Evolutionary conservation across 2,113 vertebrate species (phyloP), one percentile per base, ranked within the genome.

Genomic region (rat (Rattus norvegicus)): DNA sequence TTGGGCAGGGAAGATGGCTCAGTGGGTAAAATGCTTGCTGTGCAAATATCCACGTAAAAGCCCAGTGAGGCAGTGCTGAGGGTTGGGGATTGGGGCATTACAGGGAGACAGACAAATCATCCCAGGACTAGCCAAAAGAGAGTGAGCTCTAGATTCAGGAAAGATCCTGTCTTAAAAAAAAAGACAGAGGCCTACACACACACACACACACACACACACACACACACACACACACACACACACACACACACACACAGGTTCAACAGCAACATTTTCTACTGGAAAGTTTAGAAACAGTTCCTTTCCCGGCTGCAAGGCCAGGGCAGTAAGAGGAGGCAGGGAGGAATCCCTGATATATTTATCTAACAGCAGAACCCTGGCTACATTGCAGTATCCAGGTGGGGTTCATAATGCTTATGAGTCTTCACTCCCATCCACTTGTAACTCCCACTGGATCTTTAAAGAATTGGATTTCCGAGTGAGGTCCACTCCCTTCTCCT

Each of bases 401-500:
- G 52, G 43, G 24, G 76, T 97, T 65, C 24, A 39, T 79, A 92
- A 47, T 75, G 59, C 80, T 92, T 87, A 92, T 24, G 69, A 91
- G 72, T 52, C 52, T 56, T 92, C 85, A 75, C 49, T 86, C 47
- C 52, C 83, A 13, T 90, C 81, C 91, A 87, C 33, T 36, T 65
- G 56, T 88, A 88, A 91, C 87, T 69, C n/a, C 90, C 39, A 65
- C 5, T 92, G 83, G 39, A 69, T 81, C 16, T 86, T 88, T 69
- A 65, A 96, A 95, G 47, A 84, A 84, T 24, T 92, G 22, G 17
- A 70, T 92, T 92, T 97, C 76, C 36, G 52, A 47, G 13, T 88
- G 56, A 95, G 75, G 92, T 80, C 88, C 70, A 80, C 39, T 94
- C 24, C 76, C 30, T 90, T 96, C 36, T 92, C 36, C 91, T 95